Base-by-base conservation (phyloP, 35 echinoderm and acorn worm genomes). In the Diadema setosum region DNA sequence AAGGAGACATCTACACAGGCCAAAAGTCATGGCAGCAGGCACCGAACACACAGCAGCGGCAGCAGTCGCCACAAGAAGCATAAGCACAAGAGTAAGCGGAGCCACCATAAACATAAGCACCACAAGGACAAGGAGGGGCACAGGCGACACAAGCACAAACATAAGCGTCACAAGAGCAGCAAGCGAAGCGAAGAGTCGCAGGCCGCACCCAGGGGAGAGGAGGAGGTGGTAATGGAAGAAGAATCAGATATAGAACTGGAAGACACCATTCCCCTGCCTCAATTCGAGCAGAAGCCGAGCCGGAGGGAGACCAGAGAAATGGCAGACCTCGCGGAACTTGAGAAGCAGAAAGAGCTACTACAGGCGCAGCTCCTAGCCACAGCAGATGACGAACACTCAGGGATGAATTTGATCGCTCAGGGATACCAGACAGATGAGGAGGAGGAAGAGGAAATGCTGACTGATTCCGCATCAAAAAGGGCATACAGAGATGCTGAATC, bases 81-180 rank as follows among this genome's bases (percentile, higher is more conserved):
- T 44, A 89, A 76, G 39, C 70, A 89, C 17, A 89, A 89, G 31
- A 86, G 85, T 39, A 92, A 92, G 55, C 70, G 46, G 2, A 81
- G 75, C 56, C 70, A 57, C 21, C 83, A 92, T 56, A 69, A 65
- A 7, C 83, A 86, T 33, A 90, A 83, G 42, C 69, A 84, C 46
- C 61, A 83, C 12, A 86, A 45, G 39, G 89, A 88, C 45, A 90
- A 87, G 80, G 65, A 93, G 33, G 58, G 70, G 30, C 85, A 91
- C 61, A 63, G 86, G n/a, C 88, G 88, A 80, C 92, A 92, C 58
- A 99, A 92, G 80, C 96, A 95, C 76, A 99, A 94, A 61, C 94
- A 97, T 46, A 92, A 92, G 30, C 86, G 90, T 31, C 83, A 93
- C 45, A 89, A 97, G 81, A 82, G 87, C 31, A 91, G 61, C 39